Percentiles rank a stretch among this genome's conserved stretches.
Conservation (phyloP, 2,888 invertebrate genomes). For the Callyntrura guangdongensis region DNA sequence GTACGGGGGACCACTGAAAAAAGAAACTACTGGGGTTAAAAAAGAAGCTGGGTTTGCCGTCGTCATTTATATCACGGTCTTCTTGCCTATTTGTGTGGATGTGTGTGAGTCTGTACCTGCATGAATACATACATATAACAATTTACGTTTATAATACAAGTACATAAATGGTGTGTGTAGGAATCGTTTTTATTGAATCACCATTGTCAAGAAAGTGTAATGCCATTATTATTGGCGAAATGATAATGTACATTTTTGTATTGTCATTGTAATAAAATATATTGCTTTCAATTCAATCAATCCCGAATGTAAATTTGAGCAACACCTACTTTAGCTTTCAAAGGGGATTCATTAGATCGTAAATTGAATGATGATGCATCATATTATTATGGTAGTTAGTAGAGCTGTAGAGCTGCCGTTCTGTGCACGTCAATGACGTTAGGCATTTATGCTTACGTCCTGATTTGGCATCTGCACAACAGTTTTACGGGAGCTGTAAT, state of each 20-base stretch:
- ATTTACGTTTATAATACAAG: not conserved
- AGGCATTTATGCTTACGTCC: conserved; percentile 27
- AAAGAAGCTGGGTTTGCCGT: conserved; percentile 20
- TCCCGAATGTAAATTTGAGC: conserved; percentile 58
- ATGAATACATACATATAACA: not conserved
- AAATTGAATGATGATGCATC: conserved; percentile 58
- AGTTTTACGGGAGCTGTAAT: conserved; percentile 6
- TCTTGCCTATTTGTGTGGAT: not conserved
- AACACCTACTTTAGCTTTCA: conserved; percentile 71
- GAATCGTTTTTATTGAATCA: conserved; percentile 1
- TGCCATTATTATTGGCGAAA: conserved; percentile 53
- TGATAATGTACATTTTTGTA: conserved; percentile 41
- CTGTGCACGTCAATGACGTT: conserved; percentile 1
- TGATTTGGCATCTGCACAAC: conserved; percentile 25
- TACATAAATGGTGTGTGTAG: no score
- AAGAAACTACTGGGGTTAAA: not conserved
- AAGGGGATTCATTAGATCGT: conserved; percentile 49
- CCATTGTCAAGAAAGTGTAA: not conserved
- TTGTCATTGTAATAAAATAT: conserved; percentile 35
- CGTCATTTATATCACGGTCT: not conserved
- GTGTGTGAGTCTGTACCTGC: conserved; percentile 25
- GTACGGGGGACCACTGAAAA: not conserved
- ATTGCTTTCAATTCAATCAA: conserved; percentile 55
- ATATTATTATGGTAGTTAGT: not conserved
- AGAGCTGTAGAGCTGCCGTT: not conserved